These are phyloP conservation scores for Hormaphis cornu DNA, from an alignment of 1,140 invertebrate species.

Conservation along the genomic window DNA sequence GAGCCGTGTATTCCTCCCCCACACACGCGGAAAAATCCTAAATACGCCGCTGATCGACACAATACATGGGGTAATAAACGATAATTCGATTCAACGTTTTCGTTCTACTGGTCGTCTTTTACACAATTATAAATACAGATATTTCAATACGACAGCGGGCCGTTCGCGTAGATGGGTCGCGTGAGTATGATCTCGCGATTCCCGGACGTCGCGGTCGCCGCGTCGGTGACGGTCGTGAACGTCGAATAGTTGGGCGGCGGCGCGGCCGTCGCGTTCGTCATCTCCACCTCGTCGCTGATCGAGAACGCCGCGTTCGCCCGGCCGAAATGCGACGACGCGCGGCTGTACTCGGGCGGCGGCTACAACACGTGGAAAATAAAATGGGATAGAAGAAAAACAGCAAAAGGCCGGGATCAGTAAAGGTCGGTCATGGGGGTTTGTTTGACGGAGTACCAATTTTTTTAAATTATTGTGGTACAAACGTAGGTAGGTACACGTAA, in stretches of 20 bases:
- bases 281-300: slow-evolving; percentile 18
- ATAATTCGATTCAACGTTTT: too few species aligned
- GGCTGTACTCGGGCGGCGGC: slow-evolving; percentile 6
- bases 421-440: too few species aligned
- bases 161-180: background rate
- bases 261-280: too few species aligned
- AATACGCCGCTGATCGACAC: too few species aligned
- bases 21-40: too few species aligned
- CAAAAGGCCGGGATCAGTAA: too few species aligned
- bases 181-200: background rate
- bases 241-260: slow-evolving; percentile 23
- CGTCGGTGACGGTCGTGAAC: background rate
- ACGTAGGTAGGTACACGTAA: too few species aligned
- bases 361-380: background rate
- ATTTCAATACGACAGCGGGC: background rate
- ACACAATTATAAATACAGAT: slow-evolving; percentile 6
- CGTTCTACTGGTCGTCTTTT: too few species aligned
- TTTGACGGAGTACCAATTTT: too few species aligned
- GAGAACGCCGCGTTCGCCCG: background rate
- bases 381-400: background rate
- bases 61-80: too few species aligned
- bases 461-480: too few species aligned
- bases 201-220: background rate
- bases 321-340: background rate
- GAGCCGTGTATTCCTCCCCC: too few species aligned